These are phyloP conservation scores for Cynaeus angustus DNA, from an alignment of 2,888 invertebrate species.

Conservation along the genomic window DNA sequence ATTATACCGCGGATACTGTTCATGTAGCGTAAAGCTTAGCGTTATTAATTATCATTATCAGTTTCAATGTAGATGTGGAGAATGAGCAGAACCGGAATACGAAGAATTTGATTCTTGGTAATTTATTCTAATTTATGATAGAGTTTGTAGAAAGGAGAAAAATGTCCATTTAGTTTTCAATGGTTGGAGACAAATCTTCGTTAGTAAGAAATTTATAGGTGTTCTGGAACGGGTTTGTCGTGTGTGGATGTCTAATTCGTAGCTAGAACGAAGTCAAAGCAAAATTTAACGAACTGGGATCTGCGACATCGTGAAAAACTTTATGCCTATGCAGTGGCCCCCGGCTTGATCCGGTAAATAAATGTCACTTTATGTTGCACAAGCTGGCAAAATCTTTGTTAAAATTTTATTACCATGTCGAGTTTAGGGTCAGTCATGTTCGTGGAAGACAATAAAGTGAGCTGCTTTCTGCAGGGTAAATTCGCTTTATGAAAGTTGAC, in stretches of 20 bases:
- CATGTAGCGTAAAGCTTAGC: conserved; percentile 45
- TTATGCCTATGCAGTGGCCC: too few relatives aligned
- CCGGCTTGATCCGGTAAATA: too few relatives aligned
- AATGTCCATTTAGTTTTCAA: conserved; percentile 7
- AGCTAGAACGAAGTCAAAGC: too few relatives aligned
- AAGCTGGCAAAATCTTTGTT: not conserved
- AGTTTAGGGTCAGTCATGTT: conserved; percentile 15
- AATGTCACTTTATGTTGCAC: not conserved
- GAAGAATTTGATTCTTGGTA: conserved; percentile 23
- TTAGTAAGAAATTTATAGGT: not conserved
- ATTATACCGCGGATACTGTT: conserved; percentile 34
- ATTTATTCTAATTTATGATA: conserved; percentile 39
- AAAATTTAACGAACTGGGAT: too few relatives aligned
- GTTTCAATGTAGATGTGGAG: not conserved
- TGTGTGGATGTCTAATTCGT: too few relatives aligned
- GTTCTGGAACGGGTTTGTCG: not conserved
- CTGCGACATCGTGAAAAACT: too few relatives aligned
- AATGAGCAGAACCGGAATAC: conserved; percentile 27
- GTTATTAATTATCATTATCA: conserved; percentile 55
- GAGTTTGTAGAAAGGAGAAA: conserved; percentile 21
- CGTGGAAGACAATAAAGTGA: conserved; percentile 10
- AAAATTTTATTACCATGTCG: conserved; percentile 11
- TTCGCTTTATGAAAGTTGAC: conserved; percentile 34
- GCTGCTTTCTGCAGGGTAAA: conserved; percentile 5
- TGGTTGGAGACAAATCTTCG: conserved; percentile 8